Base-by-base conservation (phyloP, 2,888 invertebrate genomes). In the Ceraclea dissimilis region DNA sequence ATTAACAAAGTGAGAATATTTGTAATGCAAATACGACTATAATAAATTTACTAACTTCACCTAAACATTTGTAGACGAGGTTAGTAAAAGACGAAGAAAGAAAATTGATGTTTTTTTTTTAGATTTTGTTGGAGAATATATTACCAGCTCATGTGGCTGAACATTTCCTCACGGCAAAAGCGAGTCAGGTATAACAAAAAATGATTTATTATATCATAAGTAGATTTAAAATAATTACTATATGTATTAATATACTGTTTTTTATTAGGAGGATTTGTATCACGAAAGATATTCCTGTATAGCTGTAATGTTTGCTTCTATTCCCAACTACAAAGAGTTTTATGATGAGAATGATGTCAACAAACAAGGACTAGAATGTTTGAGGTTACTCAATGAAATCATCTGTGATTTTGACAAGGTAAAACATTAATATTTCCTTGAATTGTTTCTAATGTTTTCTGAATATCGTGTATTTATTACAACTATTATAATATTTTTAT, bases 391-490 rank as follows among this genome's bases (percentile, higher is more conserved):
- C 21, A 98, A 98, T 70, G 97, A 98, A 76, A 97, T 98, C 64
- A 95, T 97, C 62, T 96, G 96, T 69, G 97, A 97, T 72, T 97
- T 97, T 73, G 98, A 98, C 71, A 93, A 94, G 84, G 93, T 93
- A 70, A 64, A 8, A 39, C 39, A 39, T n/a, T 39, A n/a, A n/a
- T n/a, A n/a, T n/a, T n/a, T n/a, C n/a, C n/a, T n/a, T n/a, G n/a
- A n/a, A n/a, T n/a, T n/a, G n/a, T n/a, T n/a, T n/a, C n/a, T n/a
- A n/a, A n/a, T n/a, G n/a, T n/a, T n/a, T n/a, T n/a, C n/a, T n/a
- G n/a, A n/a, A n/a, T n/a, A n/a, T n/a, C n/a, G n/a, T n/a, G 39
- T 13, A 13, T 13, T 39, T 39, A 13, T 16, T 39, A 13, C 13
- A 39, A 39, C 13, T 39, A n/a, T 8, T 8, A 8, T 39, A 39